Evolutionary conservation across 2,113 vertebrate species (phyloP).

Genomic region (Procavia capensis): DNA sequence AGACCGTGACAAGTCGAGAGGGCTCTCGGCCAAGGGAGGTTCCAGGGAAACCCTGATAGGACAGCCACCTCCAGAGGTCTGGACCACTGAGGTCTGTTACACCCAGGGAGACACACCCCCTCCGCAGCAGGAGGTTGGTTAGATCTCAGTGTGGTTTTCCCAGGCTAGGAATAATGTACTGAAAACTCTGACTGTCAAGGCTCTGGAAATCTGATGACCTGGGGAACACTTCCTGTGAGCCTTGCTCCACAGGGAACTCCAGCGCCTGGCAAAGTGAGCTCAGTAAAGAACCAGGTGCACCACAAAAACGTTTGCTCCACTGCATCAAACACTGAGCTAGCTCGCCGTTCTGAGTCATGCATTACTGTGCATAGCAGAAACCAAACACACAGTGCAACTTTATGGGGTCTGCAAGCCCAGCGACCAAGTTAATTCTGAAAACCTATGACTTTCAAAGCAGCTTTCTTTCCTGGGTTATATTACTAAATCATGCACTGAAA

Average conservation of each 20-base stretch:
- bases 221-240: neutral
- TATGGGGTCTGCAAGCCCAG: neutral
- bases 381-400: neutral
- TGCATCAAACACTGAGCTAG: neutral
- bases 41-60: neutral
- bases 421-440: neutral
- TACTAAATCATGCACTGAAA: neutral
- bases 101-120: neutral
- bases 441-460: neutral
- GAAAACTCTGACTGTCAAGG: constrained; percentile 18
- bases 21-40: neutral
- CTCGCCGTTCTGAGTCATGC: neutral
- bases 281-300: neutral
- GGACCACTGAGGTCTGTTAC: neutral
- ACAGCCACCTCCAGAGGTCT: neutral
- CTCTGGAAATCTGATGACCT: neutral
- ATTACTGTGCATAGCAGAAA: neutral
- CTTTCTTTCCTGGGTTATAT: neutral
- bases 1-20: neutral
- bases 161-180: neutral
- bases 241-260: neutral
- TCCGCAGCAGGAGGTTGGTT: neutral
- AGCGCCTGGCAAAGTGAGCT: neutral
- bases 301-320: neutral
- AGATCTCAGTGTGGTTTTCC: neutral